Conservation (phyloP, 2,888 invertebrate genomes). For the Tetramorium bicarinatum region DNA sequence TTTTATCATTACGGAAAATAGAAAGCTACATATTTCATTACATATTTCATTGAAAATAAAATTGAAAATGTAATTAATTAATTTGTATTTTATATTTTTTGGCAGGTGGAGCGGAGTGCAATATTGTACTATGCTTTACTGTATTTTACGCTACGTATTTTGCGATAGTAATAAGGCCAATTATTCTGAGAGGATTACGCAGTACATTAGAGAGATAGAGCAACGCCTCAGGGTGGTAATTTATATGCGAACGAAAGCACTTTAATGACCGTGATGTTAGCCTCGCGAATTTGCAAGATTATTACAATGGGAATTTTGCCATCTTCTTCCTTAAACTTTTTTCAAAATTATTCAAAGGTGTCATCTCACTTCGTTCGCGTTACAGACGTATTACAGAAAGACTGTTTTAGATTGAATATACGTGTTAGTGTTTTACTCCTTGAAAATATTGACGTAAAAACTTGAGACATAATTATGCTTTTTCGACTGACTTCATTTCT, state of each 20-base stretch:
- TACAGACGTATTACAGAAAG: not conserved
- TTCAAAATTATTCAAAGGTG: not conserved
- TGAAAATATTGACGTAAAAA: not conserved
- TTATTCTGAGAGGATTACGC: conserved; percentile 22
- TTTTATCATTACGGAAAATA: not conserved
- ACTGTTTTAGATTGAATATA: not conserved
- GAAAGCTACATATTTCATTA: not conserved
- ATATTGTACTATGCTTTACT: conserved; percentile 7
- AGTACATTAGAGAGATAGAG: conserved; percentile 21
- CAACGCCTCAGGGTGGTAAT: conserved; percentile 20
- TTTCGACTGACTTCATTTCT: not conserved
- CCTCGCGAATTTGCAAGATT: not conserved
- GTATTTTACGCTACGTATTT: not conserved
- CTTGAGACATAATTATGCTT: not conserved
- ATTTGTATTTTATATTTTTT: conserved; percentile 13
- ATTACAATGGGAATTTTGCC: conserved; percentile 14
- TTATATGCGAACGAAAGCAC: conserved; percentile 36
- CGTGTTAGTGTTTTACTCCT: not conserved
- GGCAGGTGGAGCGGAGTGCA: not conserved
- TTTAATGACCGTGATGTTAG: conserved; percentile 28
- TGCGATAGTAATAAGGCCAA: conserved; percentile 34
- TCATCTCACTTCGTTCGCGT: not conserved
- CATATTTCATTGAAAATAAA: not conserved
- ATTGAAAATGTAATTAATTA: not conserved
- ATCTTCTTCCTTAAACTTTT: not conserved